Evolutionary conservation across 2,113 vertebrate species (phyloP).

Genomic region (Cynocephalus volans): DNA sequence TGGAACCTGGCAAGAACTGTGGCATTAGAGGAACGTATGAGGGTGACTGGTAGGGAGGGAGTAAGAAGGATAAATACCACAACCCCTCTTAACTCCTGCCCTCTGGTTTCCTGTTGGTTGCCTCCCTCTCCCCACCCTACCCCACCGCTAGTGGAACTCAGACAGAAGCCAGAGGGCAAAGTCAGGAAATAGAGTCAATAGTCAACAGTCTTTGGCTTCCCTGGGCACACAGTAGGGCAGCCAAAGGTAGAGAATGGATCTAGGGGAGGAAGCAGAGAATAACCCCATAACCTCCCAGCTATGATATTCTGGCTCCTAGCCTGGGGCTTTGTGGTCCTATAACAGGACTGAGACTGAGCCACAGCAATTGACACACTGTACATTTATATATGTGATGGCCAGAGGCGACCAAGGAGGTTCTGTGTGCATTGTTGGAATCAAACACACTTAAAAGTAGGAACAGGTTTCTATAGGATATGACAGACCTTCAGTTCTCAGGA

Average conservation of each 20-base stretch:
- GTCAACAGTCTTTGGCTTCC: background rate
- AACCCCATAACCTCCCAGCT: background rate
- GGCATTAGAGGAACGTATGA: background rate
- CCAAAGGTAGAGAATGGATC: background rate
- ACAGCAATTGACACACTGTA: background rate
- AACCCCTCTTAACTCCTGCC: background rate
- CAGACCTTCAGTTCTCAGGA: background rate
- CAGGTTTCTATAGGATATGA: background rate
- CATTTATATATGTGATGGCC: background rate
- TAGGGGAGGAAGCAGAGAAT: constrained; percentile 11
- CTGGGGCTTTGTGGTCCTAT: background rate
- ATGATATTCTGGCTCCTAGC: background rate
- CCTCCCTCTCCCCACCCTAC: no score
- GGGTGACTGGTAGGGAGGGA: background rate
- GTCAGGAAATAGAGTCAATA: background rate
- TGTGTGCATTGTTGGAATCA: background rate
- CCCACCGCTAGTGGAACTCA: background rate
- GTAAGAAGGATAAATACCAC: background rate
- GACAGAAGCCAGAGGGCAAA: background rate
- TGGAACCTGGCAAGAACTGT: background rate
- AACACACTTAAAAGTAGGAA: background rate
- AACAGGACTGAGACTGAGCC: background rate
- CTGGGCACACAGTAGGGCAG: background rate
- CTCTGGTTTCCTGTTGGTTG: background rate
- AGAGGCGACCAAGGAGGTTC: constrained; percentile 13